phyloP scores from a whole-genome alignment of 1,140 invertebrate genomes.

The Calliphora vicina region DNA sequence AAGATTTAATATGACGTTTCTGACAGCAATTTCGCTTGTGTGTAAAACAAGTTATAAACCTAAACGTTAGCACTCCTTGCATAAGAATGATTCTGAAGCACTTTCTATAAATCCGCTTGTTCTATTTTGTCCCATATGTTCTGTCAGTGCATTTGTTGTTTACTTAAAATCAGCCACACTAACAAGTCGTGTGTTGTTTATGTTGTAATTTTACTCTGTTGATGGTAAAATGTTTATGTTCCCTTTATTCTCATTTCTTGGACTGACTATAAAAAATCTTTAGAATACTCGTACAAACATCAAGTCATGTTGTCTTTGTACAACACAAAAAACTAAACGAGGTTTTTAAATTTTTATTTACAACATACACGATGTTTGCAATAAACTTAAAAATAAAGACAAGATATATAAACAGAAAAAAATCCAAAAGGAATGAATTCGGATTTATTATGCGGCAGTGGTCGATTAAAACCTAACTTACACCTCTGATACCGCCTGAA shows the following conservation, averaged over 20 bases:
- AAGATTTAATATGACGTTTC: too few species aligned
- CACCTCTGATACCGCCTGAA: neutral
- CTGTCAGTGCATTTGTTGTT: neutral
- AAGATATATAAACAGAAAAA: neutral
- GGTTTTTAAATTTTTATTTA: conserved; percentile 24
- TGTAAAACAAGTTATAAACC: too few species aligned
- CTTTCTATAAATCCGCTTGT: too few species aligned
- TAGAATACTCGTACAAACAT: neutral
- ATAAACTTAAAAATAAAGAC: neutral
- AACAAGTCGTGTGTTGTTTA: conserved; percentile 13
- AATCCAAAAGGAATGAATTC: neutral
- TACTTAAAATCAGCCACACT: neutral
- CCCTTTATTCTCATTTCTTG: neutral
- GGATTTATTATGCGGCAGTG: neutral
- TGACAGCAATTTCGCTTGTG: too few species aligned
- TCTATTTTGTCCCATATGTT: neutral
- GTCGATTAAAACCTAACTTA: neutral
- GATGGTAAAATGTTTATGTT: conserved; percentile 8
- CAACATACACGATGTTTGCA: conserved; percentile 1
- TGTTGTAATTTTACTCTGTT: conserved; percentile 15
- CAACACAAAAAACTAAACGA: conserved; percentile 5
- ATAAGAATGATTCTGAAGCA: too few species aligned
- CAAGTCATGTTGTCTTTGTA: neutral
- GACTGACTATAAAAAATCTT: conserved; percentile 5
- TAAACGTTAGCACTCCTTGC: too few species aligned